phyloP scores from a whole-genome alignment of 2,113 vertebrate species.

The Thamnaconus septentrionalis region DNA sequence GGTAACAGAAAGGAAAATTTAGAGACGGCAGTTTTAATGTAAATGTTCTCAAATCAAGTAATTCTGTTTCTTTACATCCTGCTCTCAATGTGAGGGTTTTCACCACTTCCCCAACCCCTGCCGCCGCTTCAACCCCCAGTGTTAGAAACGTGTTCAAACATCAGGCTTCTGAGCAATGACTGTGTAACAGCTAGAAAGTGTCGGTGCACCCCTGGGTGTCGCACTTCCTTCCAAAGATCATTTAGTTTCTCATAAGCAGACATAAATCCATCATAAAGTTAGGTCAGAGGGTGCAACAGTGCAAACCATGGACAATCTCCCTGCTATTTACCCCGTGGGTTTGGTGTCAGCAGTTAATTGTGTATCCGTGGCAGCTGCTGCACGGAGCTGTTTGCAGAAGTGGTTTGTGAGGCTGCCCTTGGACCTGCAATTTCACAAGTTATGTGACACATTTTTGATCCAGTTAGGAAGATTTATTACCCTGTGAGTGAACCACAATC shows the following conservation, averaged over 20 bases:
- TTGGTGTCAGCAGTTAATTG: slow-evolving; percentile 17
- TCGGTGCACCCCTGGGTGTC: too few relatives aligned
- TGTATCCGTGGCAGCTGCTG: slow-evolving; percentile 8
- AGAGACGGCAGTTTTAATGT: too few relatives aligned
- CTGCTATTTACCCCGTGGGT: slow-evolving; percentile 14
- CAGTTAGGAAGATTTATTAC: slow-evolving; percentile 4
- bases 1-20: too few relatives aligned
- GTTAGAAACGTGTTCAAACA: too few relatives aligned
- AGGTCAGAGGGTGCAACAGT: slow-evolving; percentile 20
- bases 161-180: too few relatives aligned
- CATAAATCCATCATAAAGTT: slow-evolving; percentile 15
- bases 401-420: slow-evolving; percentile 27
- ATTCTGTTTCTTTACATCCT: too few relatives aligned
- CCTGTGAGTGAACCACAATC: slow-evolving; percentile 4
- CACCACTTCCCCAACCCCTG: too few relatives aligned
- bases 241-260: slow-evolving; percentile 18
- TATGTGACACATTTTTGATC: slow-evolving; percentile 28
- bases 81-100: too few relatives aligned
- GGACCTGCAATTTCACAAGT: slow-evolving; percentile 33
- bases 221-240: neutral
- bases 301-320: slow-evolving; percentile 34
- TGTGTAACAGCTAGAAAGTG: too few relatives aligned
- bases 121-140: too few relatives aligned
- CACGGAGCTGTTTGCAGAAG: slow-evolving; percentile 22
- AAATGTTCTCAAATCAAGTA: too few relatives aligned